Evolutionary conservation across 92 coral and sea anemone genomes (phyloP).

Genomic region (Heteractis magnifica): DNA sequence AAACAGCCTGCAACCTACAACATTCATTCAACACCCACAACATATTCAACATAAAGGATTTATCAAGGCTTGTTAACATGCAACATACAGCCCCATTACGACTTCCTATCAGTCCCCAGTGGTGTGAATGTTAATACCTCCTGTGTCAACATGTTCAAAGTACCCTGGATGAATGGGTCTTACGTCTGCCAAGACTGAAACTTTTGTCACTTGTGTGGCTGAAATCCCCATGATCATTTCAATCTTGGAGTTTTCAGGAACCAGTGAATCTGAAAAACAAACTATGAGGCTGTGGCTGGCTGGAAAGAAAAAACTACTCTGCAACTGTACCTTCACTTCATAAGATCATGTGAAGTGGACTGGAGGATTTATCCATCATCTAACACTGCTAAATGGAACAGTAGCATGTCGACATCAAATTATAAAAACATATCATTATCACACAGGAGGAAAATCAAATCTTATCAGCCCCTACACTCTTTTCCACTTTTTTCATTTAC

Average conservation of each 20-base stretch:
- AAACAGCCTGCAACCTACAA: not conserved
- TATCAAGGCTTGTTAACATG: not conserved
- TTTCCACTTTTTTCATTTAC: not conserved
- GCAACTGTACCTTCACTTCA: slow-evolving; percentile 96
- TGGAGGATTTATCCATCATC: slow-evolving; percentile 74
- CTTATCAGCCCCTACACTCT: not conserved
- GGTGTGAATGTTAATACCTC: not conserved
- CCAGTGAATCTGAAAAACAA: slow-evolving; percentile 23
- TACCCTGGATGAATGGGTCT: slow-evolving; percentile 12
- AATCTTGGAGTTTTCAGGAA: slow-evolving; percentile 46
- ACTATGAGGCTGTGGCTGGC: slow-evolving; percentile 73
- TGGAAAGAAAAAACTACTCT: slow-evolving; percentile 95
- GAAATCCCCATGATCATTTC: slow-evolving; percentile 46
- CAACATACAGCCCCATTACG: not conserved
- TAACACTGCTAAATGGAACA: slow-evolving; percentile 92
- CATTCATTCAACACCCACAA: not conserved
- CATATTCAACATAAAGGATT: not conserved
- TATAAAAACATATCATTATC: slow-evolving; percentile 22
- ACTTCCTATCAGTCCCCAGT: not conserved
- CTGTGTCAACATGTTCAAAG: slow-evolving; percentile 9
- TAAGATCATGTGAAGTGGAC: slow-evolving; percentile 79
- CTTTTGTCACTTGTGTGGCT: slow-evolving; percentile 25
- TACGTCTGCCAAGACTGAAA: slow-evolving; percentile 4
- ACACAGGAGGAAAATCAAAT: slow-evolving; percentile 16
- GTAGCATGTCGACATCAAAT: slow-evolving; percentile 84